A percentile compares a stretch with the other conserved stretches of the same genome.
Evolutionary conservation across 2,797 vertebrate species (phyloP).

Genomic region (Orestias chungarensis): DNA sequence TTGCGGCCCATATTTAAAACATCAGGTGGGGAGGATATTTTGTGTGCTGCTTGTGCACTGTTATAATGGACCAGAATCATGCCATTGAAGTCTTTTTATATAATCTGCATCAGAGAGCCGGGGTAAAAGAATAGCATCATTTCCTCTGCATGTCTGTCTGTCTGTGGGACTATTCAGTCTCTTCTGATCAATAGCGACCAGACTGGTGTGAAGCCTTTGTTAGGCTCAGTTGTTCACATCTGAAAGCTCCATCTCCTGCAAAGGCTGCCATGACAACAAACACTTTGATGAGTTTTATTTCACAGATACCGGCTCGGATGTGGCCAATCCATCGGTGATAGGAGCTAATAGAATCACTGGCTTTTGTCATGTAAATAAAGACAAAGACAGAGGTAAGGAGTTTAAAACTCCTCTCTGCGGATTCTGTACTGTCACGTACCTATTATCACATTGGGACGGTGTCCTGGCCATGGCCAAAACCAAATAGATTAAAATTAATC

Average conservation of each 20-base stretch:
- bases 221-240: conserved; percentile 37
- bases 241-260: conserved; percentile 60
- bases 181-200: conserved; percentile 58
- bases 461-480: too few relatives aligned
- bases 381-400: not conserved
- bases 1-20: not conserved
- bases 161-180: conserved; percentile 61
- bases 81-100: conserved; percentile 46
- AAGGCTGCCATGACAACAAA: conserved; percentile 51
- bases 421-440: too few relatives aligned
- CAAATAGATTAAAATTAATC: too few relatives aligned
- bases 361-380: conserved; percentile 24
- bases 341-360: conserved; percentile 22
- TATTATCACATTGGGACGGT: too few relatives aligned
- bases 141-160: conserved; percentile 19
- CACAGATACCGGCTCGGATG: not conserved
- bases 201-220: conserved; percentile 74
- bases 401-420: too few relatives aligned
- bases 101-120: conserved; percentile 53
- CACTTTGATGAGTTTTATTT: conserved; percentile 59
- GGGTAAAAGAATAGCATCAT: conserved; percentile 32
- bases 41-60: not conserved
- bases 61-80: conserved; percentile 33
- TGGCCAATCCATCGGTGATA: not conserved
- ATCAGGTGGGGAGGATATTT: not conserved